Base-by-base conservation (phyloP, 2,113 vertebrate genomes). In the Talpa occidentalis region DNA sequence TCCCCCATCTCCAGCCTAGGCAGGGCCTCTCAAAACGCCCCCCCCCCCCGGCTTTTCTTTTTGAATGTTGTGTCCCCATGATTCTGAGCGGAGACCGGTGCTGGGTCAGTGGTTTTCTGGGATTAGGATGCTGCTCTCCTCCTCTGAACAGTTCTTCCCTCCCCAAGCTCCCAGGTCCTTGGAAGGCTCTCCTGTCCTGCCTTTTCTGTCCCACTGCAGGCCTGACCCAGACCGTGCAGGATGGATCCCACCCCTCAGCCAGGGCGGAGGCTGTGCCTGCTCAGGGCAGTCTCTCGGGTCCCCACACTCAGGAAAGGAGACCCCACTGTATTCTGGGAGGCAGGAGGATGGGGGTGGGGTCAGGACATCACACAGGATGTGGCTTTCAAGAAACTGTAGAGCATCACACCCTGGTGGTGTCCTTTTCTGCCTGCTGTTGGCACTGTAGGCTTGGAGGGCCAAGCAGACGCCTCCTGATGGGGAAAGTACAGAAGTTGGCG, bases 291-390 rank as follows among this genome's bases (percentile, higher is more conserved):
- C 74, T 30, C 76, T 88, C 49, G 67, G 26, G 21, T 47, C 42
- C 47, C 21, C 37, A 89, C 52, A 90, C 28, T 88, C 64, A 64
- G 73, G 52, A 95, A 93, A 86, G 89, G 62, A n/a, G 59, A 88
- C 88, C 19, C 47, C 60, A 24, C 40, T 56, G 1, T 79, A 7
- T 95, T 84, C 62, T 94, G 26, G 77, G 64, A 87, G 66, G 40
- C 52, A 24, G 40, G 37, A 24, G 77, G 30, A 17, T 59, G 67
- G n/a, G 35, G 52, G 28, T 49, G 47, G 62, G 64, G 42, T 47
- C 35, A 26, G 47, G 64, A 70, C 40, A 49, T 78, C 12, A 19
- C 70, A 86, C 37, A 95, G 64, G 85, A 82, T 89, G 66, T 85
- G 70, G 67, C 70, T 87, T 90, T 76, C n/a, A 89, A 73, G 85